Base-by-base conservation (phyloP, 2,888 invertebrate genomes). In the Muschampia staudingeri region DNA sequence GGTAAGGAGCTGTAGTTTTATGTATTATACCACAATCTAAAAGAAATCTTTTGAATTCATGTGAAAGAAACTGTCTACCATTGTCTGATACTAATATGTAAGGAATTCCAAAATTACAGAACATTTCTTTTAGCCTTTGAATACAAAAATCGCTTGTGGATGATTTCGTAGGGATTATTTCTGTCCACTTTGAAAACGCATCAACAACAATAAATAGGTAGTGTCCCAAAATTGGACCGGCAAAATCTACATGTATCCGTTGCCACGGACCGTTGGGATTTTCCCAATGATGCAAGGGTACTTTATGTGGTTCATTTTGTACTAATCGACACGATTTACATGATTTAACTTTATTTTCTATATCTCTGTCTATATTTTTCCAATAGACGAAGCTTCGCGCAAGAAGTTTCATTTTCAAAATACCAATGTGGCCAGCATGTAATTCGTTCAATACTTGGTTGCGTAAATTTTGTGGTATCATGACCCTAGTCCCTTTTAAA, bases 311-410 rank as follows among this genome's bases (percentile, higher is more conserved):
- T 52, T 73, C 73, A 34, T 73, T 73, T n/a, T 73, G 73, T 48
- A 48, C 48, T 40, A 76, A 40, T 4, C 61, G 40, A 65, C 61
- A 75, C 9, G 75, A 6, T 40, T 37, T 75, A 34, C 75, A 75
- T 8, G 52, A 37, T 37, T 61, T 75, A 0, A 75, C 56, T 25
- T 61, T 75, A 11, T 75, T 37, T 37, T 75, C 75, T 37, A 75
- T 75, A 19, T 75, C 75, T n/a, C 19, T 61, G 37, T 75, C 75
- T 19, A 75, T 75, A 37, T 75, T 75, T 75, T 75, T 75, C 75
- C 75, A 75, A 11, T 61, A 75, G 0, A 75, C 61, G 11, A 61
- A 75, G 34, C 75, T 75, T n/a, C 75, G 40, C 4, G 76, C 76
- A 37, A 76, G 61, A 4, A 40, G 40, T 42, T 76, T 76, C 76